A percentile compares a stretch with the other conserved stretches of the same genome.
phyloP scores from a whole-genome alignment of 2,113 vertebrate species.

The Mirounga angustirostris region DNA sequence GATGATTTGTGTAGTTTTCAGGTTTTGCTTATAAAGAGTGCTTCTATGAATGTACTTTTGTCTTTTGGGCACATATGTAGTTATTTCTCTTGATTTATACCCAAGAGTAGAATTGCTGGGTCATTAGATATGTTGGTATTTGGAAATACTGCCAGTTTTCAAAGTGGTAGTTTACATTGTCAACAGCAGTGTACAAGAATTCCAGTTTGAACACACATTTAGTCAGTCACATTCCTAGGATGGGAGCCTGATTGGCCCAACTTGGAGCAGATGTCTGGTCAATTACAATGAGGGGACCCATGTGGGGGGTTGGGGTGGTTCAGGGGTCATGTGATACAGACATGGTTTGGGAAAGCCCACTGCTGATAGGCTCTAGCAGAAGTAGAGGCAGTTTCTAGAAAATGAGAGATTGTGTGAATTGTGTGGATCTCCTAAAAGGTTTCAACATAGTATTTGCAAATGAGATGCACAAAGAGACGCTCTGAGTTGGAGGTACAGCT shows the following conservation, averaged over 20 bases:
- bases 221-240: not conserved
- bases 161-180: not conserved
- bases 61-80: not conserved
- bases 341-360: not conserved
- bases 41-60: not conserved
- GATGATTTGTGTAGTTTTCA: not conserved
- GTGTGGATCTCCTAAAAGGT: not conserved
- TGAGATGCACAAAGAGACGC: not conserved
- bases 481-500: not conserved
- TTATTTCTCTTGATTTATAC: not conserved
- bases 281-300: not conserved
- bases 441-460: not conserved
- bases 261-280: not conserved
- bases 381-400: not conserved
- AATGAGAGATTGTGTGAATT: not conserved
- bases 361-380: not conserved
- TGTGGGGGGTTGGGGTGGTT: not conserved
- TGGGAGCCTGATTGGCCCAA: not conserved
- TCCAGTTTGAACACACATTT: not conserved
- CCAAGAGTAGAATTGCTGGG: not conserved
- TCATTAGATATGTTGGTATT: not conserved
- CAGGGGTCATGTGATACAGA: not conserved
- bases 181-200: not conserved
- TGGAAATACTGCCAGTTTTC: not conserved
- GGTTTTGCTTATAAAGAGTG: not conserved